Conservation (phyloP, 1,140 invertebrate genomes). For the Nebria ingens region DNA sequence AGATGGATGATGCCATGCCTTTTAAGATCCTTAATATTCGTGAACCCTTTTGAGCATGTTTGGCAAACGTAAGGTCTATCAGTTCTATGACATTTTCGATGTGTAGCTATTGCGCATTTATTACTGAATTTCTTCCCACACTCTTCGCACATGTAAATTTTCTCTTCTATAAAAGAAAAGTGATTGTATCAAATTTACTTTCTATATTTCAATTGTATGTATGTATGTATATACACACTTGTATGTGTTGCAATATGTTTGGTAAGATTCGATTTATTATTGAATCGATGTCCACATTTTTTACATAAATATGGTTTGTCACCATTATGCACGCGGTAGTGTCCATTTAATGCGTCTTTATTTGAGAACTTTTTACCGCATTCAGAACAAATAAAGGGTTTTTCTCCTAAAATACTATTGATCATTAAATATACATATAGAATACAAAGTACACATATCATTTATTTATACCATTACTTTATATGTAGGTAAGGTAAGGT, state of each 20-base stretch:
- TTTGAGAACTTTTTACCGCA: slow-evolving; percentile 36
- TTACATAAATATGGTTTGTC: slow-evolving; percentile 40
- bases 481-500: too few relatives aligned
- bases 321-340: slow-evolving; percentile 38
- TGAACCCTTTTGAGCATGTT: slow-evolving; percentile 41
- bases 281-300: slow-evolving; percentile 37
- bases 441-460: neutral
- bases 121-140: slow-evolving; percentile 45
- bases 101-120: slow-evolving; percentile 31
- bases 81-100: slow-evolving; percentile 29
- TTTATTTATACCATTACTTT: neutral
- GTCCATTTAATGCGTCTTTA: slow-evolving; percentile 34
- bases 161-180: slow-evolving; percentile 37
- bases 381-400: slow-evolving; percentile 31
- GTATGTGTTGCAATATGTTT: slow-evolving; percentile 42
- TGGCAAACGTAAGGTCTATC: slow-evolving; percentile 37
- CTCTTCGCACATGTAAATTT: slow-evolving; percentile 40
- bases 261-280: slow-evolving; percentile 42
- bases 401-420: neutral
- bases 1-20: slow-evolving; percentile 41
- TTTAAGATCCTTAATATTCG: slow-evolving; percentile 42
- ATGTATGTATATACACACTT: slow-evolving; percentile 32
- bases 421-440: too few relatives aligned
- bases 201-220: slow-evolving; percentile 10
- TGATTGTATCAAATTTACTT: neutral